Evolutionary conservation across 2,113 vertebrate genomes (phyloP), one percentile per base, ranked within the genome.

Genomic region (Vireo altiloquus): DNA sequence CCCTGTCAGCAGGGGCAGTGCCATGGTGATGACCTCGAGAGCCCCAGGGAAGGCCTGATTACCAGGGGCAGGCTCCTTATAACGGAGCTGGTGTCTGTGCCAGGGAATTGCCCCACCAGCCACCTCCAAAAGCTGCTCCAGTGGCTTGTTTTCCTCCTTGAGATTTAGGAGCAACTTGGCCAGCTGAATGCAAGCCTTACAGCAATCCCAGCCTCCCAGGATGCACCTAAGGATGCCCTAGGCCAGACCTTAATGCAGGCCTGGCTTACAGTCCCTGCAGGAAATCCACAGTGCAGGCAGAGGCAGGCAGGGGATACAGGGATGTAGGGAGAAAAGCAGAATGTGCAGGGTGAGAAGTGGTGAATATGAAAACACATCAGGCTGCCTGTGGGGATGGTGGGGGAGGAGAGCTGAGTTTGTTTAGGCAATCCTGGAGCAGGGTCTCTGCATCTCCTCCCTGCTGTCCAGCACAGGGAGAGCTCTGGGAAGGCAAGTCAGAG

Each of bases 11-110:
- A 2, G 1, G 15, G 39, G 9, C 65, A 30, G 35, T 33, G 33
- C 27, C 4, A 2, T 21, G 54, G 37, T 19, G n/a, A 14, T 10
- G 50, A 20, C 24, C 35, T 15, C 0, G 0, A 56, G 30, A 42
- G 30, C 46, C 39, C 49, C 30, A 28, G 40, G 39, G 74, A 30
- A 75, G 10, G 24, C 33, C 42, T 47, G 28, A 7, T 22, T 44
- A 19, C 23, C n/a, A 27, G 47, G 23, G 46, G 10, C 21, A 75
- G 35, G 22, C 69, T 74, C 8, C 10, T 47, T 28, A 10, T 9
- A 4, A 23, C 54, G 74, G 35, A 68, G 39, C 25, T 1, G 2
- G 4, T 7, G 4, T 56, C 60, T 54, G 22, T 42, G 9, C 16
- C 20, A 19, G 66, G 66, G 27, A 70, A 66, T 23, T 39, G 30